These are phyloP conservation scores for Scarus forsteni DNA, from an alignment of 2,797 vertebrate genomes.

Conservation along the genomic window DNA sequence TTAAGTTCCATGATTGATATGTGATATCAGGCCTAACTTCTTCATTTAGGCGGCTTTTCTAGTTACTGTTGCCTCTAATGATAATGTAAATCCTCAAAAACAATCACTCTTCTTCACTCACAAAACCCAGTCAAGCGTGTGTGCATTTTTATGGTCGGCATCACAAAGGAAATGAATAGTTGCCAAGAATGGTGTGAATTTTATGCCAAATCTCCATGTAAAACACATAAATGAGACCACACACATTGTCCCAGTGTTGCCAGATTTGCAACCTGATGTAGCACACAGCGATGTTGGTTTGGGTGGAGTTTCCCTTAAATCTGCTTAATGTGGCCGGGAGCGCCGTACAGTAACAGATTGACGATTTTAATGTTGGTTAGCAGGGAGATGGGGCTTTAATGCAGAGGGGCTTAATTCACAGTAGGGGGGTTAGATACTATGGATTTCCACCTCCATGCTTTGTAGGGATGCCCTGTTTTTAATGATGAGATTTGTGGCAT, in stretches of 20 bases:
- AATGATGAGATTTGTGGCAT: slow-evolving; percentile 64
- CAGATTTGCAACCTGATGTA: slow-evolving; percentile 42
- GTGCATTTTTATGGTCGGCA: background rate
- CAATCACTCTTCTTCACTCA: background rate
- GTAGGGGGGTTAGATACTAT: slow-evolving; percentile 47
- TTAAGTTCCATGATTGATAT: too few species aligned
- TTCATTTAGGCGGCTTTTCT: too few species aligned
- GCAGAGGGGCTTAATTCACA: slow-evolving; percentile 65
- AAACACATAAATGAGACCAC: slow-evolving; percentile 3
- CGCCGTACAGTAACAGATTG: slow-evolving; percentile 62
- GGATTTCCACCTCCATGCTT: slow-evolving; percentile 62
- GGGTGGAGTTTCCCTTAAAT: slow-evolving; percentile 54
- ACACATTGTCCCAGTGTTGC: slow-evolving; percentile 4
- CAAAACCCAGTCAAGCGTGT: background rate
- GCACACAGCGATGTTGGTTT: slow-evolving; percentile 59
- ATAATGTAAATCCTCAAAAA: background rate
- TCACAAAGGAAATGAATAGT: background rate
- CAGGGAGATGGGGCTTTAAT: slow-evolving; percentile 60
- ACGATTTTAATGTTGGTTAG: slow-evolving; percentile 44
- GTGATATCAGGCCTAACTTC: too few species aligned
- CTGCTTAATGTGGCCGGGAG: slow-evolving; percentile 52
- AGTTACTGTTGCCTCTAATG: background rate
- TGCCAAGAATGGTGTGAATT: background rate
- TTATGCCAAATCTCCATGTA: too few species aligned
- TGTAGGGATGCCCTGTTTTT: slow-evolving; percentile 57